These are phyloP conservation scores for Isaurus tuberculatus DNA, from an alignment of 92 coral and sea anemone genomes.

Conservation along the genomic window DNA sequence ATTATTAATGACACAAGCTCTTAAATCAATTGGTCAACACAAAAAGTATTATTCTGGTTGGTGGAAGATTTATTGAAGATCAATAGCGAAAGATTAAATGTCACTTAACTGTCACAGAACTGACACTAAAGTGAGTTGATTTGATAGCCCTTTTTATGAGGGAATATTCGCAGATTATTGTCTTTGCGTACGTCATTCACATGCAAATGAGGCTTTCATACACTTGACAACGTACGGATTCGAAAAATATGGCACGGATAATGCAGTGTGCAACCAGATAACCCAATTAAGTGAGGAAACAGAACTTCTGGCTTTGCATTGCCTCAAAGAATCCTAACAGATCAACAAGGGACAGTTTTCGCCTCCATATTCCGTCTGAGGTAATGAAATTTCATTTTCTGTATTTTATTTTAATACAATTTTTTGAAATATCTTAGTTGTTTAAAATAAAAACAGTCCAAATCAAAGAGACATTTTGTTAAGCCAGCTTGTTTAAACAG, in stretches of 20 bases:
- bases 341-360: neutral
- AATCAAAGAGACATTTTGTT: slow-evolving; percentile 11
- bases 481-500: slow-evolving; percentile 31
- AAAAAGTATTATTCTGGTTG: neutral
- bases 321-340: neutral
- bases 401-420: neutral
- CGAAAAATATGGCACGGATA: neutral
- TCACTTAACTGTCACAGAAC: slow-evolving; percentile 3
- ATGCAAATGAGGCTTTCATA: slow-evolving; percentile 34
- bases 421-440: neutral
- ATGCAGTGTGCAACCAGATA: neutral
- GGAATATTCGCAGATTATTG: slow-evolving; percentile 23
- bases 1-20: slow-evolving; percentile 16
- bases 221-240: slow-evolving; percentile 18
- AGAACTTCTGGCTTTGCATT: neutral
- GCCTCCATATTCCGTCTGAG: neutral
- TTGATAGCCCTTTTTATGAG: neutral
- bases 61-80: neutral
- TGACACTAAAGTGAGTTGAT: slow-evolving; percentile 23
- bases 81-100: slow-evolving; percentile 3
- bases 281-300: neutral
- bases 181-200: slow-evolving; percentile 20
- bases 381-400: slow-evolving; percentile 5
- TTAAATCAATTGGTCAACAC: neutral
- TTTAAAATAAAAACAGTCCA: slow-evolving; percentile 19